Conservation (phyloP, 92 coral and sea anemone species). For the Siderastrea siderea region DNA sequence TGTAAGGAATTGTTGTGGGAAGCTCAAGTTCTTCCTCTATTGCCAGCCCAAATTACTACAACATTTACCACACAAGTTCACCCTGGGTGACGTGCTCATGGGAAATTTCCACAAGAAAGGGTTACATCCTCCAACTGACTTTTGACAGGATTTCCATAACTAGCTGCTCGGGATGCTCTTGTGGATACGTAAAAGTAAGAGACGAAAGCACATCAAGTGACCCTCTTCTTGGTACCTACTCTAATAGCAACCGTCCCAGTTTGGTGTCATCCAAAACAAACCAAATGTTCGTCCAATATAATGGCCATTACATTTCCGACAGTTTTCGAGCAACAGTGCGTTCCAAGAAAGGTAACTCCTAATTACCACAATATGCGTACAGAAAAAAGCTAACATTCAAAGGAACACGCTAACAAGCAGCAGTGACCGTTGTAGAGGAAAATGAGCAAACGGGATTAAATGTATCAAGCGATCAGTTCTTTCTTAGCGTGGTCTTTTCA, state of each 20-base stretch:
- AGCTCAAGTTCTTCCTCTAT: background rate
- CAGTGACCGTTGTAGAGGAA: too few relatives aligned
- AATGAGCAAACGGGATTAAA: too few relatives aligned
- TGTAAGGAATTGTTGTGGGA: background rate
- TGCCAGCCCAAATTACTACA: background rate
- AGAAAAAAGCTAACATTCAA: too few relatives aligned
- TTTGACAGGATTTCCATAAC: background rate
- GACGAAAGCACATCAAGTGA: background rate
- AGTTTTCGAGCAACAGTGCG: background rate
- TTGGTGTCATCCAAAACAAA: slow-evolving; percentile 18
- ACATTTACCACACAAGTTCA: too few relatives aligned
- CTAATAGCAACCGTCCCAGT: background rate
- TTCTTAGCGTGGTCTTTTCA: too few relatives aligned
- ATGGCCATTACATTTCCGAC: background rate
- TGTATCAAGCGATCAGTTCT: too few relatives aligned
- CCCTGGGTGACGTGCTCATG: slow-evolving; percentile 5
- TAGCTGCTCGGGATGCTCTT: background rate
- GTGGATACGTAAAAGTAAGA: slow-evolving; percentile 7
- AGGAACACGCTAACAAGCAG: too few relatives aligned
- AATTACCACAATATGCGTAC: too few relatives aligned
- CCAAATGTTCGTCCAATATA: background rate
- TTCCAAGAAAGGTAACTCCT: slow-evolving; percentile 21
- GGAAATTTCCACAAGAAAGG: slow-evolving; percentile 4
- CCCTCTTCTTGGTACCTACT: slow-evolving; percentile 9
- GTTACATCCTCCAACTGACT: slow-evolving; percentile 14